Evolutionary conservation across 2,888 invertebrate species (phyloP).

Genomic region (Rhingia campestris): DNA sequence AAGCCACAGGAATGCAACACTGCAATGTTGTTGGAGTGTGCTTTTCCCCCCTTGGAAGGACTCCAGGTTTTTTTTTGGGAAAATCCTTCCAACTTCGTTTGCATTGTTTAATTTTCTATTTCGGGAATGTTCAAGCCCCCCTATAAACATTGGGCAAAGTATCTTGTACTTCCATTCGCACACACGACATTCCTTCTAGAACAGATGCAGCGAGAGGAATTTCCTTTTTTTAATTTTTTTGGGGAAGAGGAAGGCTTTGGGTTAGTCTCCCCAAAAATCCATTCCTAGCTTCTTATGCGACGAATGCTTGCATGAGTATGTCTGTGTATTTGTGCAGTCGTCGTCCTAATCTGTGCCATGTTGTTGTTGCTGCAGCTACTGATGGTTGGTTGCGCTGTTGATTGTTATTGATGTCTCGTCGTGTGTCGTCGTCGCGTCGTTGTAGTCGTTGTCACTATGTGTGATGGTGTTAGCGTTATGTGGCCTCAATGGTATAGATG

Average conservation of each 20-base stretch:
- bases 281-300: conserved; percentile 10
- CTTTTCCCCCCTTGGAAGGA: neutral
- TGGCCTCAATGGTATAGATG: conserved; percentile 47
- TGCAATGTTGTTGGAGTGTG: conserved; percentile 6
- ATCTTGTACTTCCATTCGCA: conserved; percentile 43
- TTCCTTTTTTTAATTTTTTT: neutral
- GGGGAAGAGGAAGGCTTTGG: conserved; percentile 24
- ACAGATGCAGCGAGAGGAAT: conserved; percentile 9
- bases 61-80: conserved; percentile 20
- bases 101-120: conserved; percentile 68
- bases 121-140: conserved; percentile 41
- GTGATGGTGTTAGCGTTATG: conserved; percentile 27
- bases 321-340: conserved; percentile 35
- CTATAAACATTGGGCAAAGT: conserved; percentile 13
- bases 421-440: conserved; percentile 39
- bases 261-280: conserved; percentile 20
- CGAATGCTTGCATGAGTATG: conserved; percentile 20
- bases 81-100: conserved; percentile 59
- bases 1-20: conserved; percentile 71
- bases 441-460: conserved; percentile 51
- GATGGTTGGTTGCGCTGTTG: conserved; percentile 60
- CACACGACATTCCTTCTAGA: conserved; percentile 33
- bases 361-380: conserved; percentile 41
- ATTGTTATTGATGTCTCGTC: conserved; percentile 73
- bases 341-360: conserved; percentile 69